These are phyloP conservation scores for Percopsis transmontana DNA, from an alignment of 2,113 vertebrate genomes.

Conservation along the genomic window DNA sequence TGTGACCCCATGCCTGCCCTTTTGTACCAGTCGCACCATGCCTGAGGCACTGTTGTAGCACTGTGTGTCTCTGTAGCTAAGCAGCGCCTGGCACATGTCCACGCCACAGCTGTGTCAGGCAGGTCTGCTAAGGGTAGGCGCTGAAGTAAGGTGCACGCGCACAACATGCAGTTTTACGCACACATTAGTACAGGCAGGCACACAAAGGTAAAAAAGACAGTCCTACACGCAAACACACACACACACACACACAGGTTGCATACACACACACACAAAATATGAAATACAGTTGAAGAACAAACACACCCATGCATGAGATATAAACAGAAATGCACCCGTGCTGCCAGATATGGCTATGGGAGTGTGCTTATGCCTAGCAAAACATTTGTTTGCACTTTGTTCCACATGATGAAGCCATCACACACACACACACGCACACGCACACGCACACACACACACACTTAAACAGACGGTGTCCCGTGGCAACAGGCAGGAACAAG, in stretches of 20 bases:
- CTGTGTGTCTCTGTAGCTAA: conserved; percentile 68
- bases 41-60: conserved; percentile 65
- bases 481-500: not conserved
- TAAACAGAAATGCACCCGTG: not conserved
- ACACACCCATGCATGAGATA: not conserved
- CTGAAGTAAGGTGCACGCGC: conserved; percentile 26
- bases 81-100: conserved; percentile 66
- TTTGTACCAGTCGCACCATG: too few relatives aligned
- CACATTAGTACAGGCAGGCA: conserved; percentile 7
- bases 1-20: too few relatives aligned
- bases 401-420: not conserved
- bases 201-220: not conserved
- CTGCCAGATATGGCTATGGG: not conserved
- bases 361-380: not conserved
- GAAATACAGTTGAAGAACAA: not conserved
- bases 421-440: conserved; percentile 4
- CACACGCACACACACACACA: not conserved
- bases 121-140: conserved; percentile 33
- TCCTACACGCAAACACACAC: not conserved
- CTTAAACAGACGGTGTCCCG: not conserved
- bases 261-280: not conserved
- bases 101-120: conserved; percentile 52
- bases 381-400: not conserved
- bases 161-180: not conserved
- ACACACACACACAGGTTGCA: not conserved